These are phyloP conservation scores for Cordilura impudica DNA, from an alignment of 2,888 invertebrate genomes.

Conservation along the genomic window DNA sequence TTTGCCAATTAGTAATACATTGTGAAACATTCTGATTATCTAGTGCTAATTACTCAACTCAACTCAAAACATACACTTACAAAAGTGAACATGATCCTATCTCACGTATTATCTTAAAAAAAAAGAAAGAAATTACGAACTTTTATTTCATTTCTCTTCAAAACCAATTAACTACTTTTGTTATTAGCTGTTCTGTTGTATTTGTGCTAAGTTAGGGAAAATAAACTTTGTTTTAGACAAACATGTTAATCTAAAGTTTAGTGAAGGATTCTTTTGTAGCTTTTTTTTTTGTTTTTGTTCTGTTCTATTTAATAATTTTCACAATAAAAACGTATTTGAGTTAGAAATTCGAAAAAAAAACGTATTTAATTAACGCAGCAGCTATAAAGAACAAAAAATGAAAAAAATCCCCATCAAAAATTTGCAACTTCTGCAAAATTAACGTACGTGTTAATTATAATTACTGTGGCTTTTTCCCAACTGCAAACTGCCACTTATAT, in stretches of 20 bases:
- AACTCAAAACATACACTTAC: too few relatives aligned
- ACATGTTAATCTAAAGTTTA: neutral
- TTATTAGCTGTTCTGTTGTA: constrained; percentile 10
- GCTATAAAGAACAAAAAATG: neutral
- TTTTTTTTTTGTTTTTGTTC: neutral
- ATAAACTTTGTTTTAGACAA: neutral
- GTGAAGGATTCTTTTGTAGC: neutral
- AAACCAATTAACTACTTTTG: constrained; percentile 37
- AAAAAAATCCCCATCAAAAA: neutral
- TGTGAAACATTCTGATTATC: constrained; percentile 46
- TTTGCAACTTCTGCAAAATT: neutral
- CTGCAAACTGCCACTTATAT: neutral
- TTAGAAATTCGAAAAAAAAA: neutral
- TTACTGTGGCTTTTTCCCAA: neutral
- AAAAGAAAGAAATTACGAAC: neutral
- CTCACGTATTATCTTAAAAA: neutral
- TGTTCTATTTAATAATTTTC: neutral
- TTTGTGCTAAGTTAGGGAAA: neutral
- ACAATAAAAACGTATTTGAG: too few relatives aligned
- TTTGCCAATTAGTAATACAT: constrained; percentile 47
- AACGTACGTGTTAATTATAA: neutral
- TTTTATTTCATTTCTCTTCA: constrained; percentile 6
- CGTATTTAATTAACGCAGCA: neutral
- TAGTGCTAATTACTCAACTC: constrained; percentile 52
- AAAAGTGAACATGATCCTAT: neutral